These are phyloP conservation scores for Plutella xylostella DNA, from an alignment of 2,888 invertebrate species.

Conservation along the genomic window DNA sequence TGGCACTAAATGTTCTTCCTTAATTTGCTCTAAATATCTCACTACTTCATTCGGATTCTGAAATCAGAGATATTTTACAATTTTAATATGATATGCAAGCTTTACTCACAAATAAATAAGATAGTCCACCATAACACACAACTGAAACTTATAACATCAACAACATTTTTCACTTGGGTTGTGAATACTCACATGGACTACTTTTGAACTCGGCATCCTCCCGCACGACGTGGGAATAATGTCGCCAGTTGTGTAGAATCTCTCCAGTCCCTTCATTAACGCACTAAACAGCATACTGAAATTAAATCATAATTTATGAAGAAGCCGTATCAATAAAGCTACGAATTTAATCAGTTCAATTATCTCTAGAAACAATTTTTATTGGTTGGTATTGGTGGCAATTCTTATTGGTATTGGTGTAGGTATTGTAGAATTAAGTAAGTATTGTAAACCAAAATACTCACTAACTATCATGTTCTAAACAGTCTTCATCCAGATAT, in stretches of 20 bases:
- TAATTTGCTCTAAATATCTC: constrained; percentile 68
- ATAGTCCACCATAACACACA: no score
- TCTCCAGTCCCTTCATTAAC: constrained; percentile 73
- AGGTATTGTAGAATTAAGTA: background rate
- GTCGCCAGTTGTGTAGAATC: constrained; percentile 73
- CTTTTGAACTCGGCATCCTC: constrained; percentile 47
- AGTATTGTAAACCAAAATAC: constrained; percentile 36
- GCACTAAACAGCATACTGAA: constrained; percentile 72
- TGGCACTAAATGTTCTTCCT: constrained; percentile 74
- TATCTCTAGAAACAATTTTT: no score
- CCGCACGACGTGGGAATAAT: constrained; percentile 60
- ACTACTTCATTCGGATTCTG: constrained; percentile 70
- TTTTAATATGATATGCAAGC: no score
- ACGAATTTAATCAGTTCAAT: no score
- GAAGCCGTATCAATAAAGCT: no score
- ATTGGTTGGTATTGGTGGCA: no score
- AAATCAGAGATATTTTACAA: constrained; percentile 12
- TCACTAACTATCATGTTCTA: constrained; percentile 87
- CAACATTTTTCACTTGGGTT: no score
- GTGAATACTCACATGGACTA: constrained; percentile 36
- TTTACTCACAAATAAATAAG: no score
- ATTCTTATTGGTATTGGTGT: no score
- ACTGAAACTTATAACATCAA: no score
- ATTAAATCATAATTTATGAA: no score
- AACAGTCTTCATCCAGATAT: constrained; percentile 74